Base-by-base conservation (phyloP, 1,140 invertebrate species). In the Telenomus remus region DNA sequence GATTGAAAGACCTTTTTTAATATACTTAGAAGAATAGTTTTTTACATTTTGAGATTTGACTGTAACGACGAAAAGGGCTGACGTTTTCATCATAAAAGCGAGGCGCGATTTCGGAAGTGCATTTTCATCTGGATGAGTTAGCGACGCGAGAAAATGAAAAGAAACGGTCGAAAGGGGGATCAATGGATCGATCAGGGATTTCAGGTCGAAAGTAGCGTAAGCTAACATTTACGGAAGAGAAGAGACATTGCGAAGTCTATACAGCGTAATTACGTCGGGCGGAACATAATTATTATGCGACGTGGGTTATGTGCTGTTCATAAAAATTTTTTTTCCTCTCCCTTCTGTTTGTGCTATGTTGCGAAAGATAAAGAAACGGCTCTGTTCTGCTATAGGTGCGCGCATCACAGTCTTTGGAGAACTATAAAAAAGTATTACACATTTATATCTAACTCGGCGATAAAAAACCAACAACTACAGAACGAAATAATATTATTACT, bases 371-470 rank as follows among this genome's bases (percentile, higher is more conserved):
- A 70, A 70, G 66, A 70, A 70, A 70, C 15, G 66, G 60, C 57
- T 49, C 55, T 16, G 63, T 47, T 19, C 19, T n/a, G 47, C 65
- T 70, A 70, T 70, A 70, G 57, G 57, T 70, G 49, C 48, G 19
- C 19, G 19, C 9, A 60, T 57, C 48, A 42, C 16, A 48, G 65
- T 69, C 65, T 69, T 69, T 69, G 39, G 65, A 59, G 65, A 54
- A 60, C 65, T 60, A 60, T 60, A 68, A 69, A 68, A 69, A 59
- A 59, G 65, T 69, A 69, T 69, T 69, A 69, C 65, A 60, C 66
- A 49, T 70, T 70, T 61, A 70, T 55, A 53, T 53, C 50, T 48
- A 59, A 49, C 56, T 43, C 16, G 14, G 14, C 65, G 56, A 55
- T 61, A 61, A 61, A 61, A 60, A 56, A 9, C 37, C 9, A 39